These are phyloP conservation scores for Apodemia duryi DNA, from an alignment of 2,888 invertebrate genomes.

Conservation along the genomic window DNA sequence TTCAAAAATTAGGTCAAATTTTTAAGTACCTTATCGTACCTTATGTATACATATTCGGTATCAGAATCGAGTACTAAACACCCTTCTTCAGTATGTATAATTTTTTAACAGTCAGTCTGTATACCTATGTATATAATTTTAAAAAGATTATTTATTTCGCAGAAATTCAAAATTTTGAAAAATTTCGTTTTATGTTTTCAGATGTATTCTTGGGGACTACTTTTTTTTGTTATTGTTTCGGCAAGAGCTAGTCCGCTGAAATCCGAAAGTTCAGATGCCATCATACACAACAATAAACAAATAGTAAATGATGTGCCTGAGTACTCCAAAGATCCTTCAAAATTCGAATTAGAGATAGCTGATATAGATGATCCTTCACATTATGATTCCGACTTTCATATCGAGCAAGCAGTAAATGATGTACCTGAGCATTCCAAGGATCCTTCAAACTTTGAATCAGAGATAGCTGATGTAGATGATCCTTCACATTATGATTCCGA, in stretches of 20 bases:
- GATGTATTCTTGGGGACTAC: neutral
- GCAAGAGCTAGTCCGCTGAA: neutral
- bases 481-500: neutral
- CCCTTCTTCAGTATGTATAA: no score
- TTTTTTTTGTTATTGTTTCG: neutral
- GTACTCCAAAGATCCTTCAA: neutral
- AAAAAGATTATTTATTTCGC: no score
- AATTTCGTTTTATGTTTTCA: neutral
- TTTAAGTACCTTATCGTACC: no score
- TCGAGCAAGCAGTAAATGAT: neutral
- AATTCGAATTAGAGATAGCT: neutral
- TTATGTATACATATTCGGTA: no score
- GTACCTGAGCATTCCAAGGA: neutral
- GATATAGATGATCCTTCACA: neutral
- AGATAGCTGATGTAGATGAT: neutral
- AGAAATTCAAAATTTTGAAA: neutral
- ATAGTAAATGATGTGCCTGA: neutral
- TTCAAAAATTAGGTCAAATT: no score
- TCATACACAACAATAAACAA: neutral
- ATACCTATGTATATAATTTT: no score
- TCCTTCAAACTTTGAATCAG: neutral
- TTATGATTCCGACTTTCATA: neutral
- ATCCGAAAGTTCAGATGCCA: neutral
- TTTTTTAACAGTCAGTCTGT: no score
- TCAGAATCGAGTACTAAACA: no score